Conservation (phyloP, 2,888 invertebrate species). For the Danaus chrysippus region DNA sequence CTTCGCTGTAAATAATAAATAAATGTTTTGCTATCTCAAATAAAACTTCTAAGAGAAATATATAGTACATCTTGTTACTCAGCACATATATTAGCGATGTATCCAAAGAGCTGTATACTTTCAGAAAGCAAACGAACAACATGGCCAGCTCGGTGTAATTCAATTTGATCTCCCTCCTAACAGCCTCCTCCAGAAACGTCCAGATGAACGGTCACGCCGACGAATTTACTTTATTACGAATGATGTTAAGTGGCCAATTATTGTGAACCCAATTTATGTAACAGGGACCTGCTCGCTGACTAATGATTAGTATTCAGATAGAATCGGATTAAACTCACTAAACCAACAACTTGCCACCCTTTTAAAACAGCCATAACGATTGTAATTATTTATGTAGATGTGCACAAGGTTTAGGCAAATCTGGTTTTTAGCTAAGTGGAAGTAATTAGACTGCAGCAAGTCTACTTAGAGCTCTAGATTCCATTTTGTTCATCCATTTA, state of each 20-base stretch:
- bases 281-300: constrained; percentile 47
- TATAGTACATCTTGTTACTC: too few species aligned
- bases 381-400: constrained; percentile 7
- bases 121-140: constrained; percentile 23
- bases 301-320: constrained; percentile 52
- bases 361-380: constrained; percentile 6
- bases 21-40: too few species aligned
- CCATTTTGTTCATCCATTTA: neutral
- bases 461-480: neutral
- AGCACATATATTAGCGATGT: too few species aligned
- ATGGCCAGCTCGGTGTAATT: constrained; percentile 54
- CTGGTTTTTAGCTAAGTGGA: constrained; percentile 1
- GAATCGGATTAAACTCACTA: constrained; percentile 26
- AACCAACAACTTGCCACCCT: constrained; percentile 17
- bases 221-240: constrained; percentile 65
- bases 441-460: neutral
- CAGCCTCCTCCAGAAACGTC: constrained; percentile 59
- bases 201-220: constrained; percentile 61
- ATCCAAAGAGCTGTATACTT: constrained; percentile 9
- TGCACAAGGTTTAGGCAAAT: neutral
- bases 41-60: too few species aligned
- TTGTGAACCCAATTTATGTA: constrained; percentile 51
- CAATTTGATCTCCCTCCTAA: constrained; percentile 61
- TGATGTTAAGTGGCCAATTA: constrained; percentile 53
- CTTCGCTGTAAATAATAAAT: too few species aligned